Conservation (phyloP, 2,797 vertebrate species). For the Spatula clypeata region DNA sequence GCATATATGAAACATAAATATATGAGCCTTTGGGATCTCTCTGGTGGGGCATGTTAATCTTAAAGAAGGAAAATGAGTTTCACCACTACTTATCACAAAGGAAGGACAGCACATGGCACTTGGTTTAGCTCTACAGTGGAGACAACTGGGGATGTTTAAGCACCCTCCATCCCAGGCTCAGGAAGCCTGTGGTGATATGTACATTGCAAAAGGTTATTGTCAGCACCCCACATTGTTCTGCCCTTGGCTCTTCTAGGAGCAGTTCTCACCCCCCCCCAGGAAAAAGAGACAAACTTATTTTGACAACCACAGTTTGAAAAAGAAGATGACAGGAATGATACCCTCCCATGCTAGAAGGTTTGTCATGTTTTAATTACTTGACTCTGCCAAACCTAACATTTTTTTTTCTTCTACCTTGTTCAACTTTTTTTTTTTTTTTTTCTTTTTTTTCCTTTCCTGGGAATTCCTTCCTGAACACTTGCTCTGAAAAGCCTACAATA, state of each 20-base stretch:
- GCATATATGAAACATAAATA: background rate
- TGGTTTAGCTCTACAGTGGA: background rate
- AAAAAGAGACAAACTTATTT: background rate
- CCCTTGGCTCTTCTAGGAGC: background rate
- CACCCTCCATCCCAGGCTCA: background rate
- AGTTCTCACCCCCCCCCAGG: background rate
- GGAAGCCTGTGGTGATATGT: accelerated
- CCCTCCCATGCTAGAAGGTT: background rate
- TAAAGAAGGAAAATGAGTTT: background rate
- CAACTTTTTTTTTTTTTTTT: conserved; percentile 2
- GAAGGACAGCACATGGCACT: background rate
- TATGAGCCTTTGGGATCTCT: background rate
- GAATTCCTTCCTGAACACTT: conserved; percentile 35
- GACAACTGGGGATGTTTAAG: background rate
- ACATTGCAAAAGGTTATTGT: background rate
- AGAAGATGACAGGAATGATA: background rate
- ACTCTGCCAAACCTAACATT: background rate
- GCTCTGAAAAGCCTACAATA: conserved; percentile 25
- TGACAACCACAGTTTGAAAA: background rate
- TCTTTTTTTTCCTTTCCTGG: conserved; percentile 12
- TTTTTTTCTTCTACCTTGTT: conserved; percentile 10
- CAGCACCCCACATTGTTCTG: background rate
- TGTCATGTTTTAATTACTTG: conserved; percentile 49
- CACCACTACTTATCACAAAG: background rate
- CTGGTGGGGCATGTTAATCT: background rate